Percentiles rank a stretch among this genome's conserved stretches.
Evolutionary conservation across 2,888 invertebrate species (phyloP).

Genomic region (Leptarthrus brevirostris): DNA sequence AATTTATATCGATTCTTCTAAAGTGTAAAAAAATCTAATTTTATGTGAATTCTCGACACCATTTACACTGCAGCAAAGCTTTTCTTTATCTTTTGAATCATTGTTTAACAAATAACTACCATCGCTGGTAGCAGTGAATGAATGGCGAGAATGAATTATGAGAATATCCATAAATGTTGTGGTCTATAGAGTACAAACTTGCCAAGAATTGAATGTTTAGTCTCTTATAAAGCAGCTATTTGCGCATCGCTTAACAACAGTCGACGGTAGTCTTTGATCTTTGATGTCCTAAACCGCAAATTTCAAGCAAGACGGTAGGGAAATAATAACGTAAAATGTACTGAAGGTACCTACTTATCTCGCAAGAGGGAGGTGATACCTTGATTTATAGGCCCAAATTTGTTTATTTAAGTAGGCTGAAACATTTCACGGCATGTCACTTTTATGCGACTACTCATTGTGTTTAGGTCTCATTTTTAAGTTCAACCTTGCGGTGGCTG

Average conservation of each 20-base stretch:
- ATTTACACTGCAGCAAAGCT: too few relatives aligned
- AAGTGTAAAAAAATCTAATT: too few relatives aligned
- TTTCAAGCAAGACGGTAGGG: background rate
- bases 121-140: too few relatives aligned
- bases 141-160: too few relatives aligned
- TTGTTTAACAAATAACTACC: too few relatives aligned
- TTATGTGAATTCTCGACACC: too few relatives aligned
- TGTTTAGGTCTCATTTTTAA: background rate
- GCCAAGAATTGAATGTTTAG: too few relatives aligned
- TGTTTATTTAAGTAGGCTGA: slow-evolving; percentile 45
- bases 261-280: slow-evolving; percentile 20
- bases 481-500: slow-evolving; percentile 17
- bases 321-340: background rate
- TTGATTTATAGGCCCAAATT: slow-evolving; percentile 36
- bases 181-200: too few relatives aligned
- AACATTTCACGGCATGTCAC: slow-evolving; percentile 11
- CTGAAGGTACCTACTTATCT: background rate
- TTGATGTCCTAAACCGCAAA: slow-evolving; percentile 7
- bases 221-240: too few relatives aligned
- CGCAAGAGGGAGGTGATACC: background rate
- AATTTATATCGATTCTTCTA: too few relatives aligned
- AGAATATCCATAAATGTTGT: too few relatives aligned
- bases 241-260: slow-evolving; percentile 10
- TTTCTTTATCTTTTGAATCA: too few relatives aligned
- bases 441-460: background rate